Percentiles rank a stretch among this genome's conserved stretches.
Conservation (phyloP, 1,140 invertebrate species). For the Lucilia cuprina region DNA sequence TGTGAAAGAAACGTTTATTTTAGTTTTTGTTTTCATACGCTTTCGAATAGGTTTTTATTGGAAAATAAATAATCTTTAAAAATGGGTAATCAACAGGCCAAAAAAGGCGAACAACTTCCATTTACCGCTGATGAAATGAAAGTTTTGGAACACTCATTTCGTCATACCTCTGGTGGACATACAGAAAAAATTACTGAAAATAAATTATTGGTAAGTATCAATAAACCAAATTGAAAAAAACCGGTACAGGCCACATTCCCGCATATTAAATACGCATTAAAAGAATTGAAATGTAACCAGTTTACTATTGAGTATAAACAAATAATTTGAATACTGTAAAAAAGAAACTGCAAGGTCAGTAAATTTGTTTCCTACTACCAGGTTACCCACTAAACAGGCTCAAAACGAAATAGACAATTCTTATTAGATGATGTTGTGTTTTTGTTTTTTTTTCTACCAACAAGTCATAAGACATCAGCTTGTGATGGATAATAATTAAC, state of each 20-base stretch:
- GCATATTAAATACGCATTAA: neutral
- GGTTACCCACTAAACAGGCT: too few species aligned
- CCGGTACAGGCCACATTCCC: neutral
- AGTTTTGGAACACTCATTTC: constrained; percentile 37
- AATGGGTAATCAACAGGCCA: constrained; percentile 39
- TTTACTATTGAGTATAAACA: neutral
- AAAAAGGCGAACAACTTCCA: constrained; percentile 30
- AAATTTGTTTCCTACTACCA: neutral
- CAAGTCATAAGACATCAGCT: neutral
- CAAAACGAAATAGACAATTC: neutral
- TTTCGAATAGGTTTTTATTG: neutral
- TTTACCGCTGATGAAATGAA: constrained; percentile 32
- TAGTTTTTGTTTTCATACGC: neutral
- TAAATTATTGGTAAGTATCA: constrained; percentile 37
- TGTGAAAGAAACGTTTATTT: neutral
- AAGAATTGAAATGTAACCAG: neutral
- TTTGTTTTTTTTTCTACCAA: too few species aligned
- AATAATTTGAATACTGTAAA: neutral
- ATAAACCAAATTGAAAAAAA: neutral
- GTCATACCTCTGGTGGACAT: constrained; percentile 8
- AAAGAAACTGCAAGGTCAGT: neutral
- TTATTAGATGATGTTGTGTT: neutral
- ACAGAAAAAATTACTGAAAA: constrained; percentile 36
- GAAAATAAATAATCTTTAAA: neutral
- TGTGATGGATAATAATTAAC: neutral